Base-by-base conservation (phyloP, 2,113 vertebrate species). In the Acrocephalus arundinaceus region DNA sequence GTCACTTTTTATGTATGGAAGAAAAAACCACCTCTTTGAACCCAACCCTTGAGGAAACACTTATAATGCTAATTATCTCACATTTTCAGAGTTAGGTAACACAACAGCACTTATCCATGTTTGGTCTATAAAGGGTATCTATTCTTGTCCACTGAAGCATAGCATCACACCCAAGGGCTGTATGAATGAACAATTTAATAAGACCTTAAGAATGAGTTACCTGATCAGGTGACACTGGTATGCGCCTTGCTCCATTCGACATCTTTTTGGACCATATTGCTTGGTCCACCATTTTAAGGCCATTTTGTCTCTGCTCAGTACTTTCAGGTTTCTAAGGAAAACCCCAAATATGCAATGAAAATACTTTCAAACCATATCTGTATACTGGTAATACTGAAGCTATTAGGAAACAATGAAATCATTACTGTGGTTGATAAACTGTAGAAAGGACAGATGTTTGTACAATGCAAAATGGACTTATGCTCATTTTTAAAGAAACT, bases 201-300 rank as follows among this genome's bases (percentile, higher is more conserved):
- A 63, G 68, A 48, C 19, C 10, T 71, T 39, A 54, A 59, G 90
- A 80, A 77, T 28, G 22, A 63, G 21, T 79, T 96, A 99, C 99
- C 98, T 99, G 99, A 81, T 99, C 99, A 55, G 99, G 98, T 49
- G 99, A 99, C 85, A 99, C 99, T 2, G 99, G 99, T 39, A 99
- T 99, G 92, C 99, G 98, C 84, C 99, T 98, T 27, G 99, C 98
- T 7, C 99, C 99, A 15, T 99, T 99, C 2, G 99, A 99, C 99
- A 99, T 99, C 97, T 99, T 99, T 97, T 99, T 99, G 70, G 99
- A 99, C 99, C 99, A 99, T 96, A 99, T 99, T 37, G 99, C 99
- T 97, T 99, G 99, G 93, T 99, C 99, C 37, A 99, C 99, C 99
- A 99, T 99, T 98, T 99, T 99, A 68, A 99, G 99, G 41, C 99